phyloP scores from a whole-genome alignment of 2,888 invertebrate genomes.

The Pollenia labialis region DNA sequence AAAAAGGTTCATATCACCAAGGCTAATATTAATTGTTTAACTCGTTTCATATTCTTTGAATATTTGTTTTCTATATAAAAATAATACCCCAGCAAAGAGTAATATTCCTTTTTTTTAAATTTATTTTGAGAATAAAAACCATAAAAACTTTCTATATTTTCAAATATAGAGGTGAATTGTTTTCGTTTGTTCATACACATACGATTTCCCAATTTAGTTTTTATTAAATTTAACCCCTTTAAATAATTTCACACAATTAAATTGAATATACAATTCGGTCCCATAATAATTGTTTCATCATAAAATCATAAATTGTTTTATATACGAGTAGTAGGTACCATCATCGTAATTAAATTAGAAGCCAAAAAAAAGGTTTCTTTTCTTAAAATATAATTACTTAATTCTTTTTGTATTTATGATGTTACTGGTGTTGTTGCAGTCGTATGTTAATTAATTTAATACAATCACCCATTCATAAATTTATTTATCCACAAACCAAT shows the following conservation, averaged over 20 bases:
- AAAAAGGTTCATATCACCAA: too few species aligned
- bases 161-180: constrained; percentile 30
- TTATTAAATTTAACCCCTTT: constrained; percentile 28
- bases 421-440: not conserved
- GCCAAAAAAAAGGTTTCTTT: not conserved
- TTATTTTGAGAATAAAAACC: too few species aligned
- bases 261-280: not conserved
- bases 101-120: too few species aligned
- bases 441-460: constrained; percentile 59
- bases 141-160: not conserved
- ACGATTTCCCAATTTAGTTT: not conserved
- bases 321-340: not conserved
- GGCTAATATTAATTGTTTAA: too few species aligned
- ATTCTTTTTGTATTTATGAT: constrained; percentile 24
- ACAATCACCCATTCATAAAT: constrained; percentile 18
- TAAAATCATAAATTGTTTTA: constrained; percentile 6
- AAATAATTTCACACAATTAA: constrained; percentile 15
- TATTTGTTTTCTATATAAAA: too few species aligned
- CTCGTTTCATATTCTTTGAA: too few species aligned
- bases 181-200: not conserved
- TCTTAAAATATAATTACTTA: constrained; percentile 40
- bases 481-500: not conserved
- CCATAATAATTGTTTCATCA: constrained; percentile 1
- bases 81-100: too few species aligned
- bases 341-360: constrained; percentile 19